These are phyloP conservation scores for Nemopilema nomurai DNA, from an alignment of 30 jellyfish, hydroid and myxozoan species.

Conservation along the genomic window DNA sequence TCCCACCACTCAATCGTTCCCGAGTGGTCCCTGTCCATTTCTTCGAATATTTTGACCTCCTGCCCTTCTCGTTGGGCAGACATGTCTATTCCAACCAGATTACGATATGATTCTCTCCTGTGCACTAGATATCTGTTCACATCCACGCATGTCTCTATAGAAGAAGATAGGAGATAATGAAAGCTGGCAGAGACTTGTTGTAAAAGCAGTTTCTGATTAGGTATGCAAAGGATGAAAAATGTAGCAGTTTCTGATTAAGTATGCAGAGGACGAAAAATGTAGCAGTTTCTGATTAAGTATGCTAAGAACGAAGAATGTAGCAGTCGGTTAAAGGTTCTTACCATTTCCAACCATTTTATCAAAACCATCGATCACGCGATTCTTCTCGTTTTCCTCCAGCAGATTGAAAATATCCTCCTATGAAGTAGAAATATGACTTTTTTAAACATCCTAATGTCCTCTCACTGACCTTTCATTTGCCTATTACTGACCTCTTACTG, in stretches of 20 bases:
- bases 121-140: constrained; percentile 10
- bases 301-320: background rate
- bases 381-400: constrained; percentile 52
- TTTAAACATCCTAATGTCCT: no score
- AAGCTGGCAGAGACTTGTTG: background rate
- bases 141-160: constrained; percentile 29
- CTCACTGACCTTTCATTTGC: background rate
- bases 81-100: constrained; percentile 66
- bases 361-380: constrained; percentile 42
- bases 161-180: background rate
- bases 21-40: constrained; percentile 57
- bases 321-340: background rate
- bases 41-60: constrained; percentile 30
- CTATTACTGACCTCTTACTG: no score
- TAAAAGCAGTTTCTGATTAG: no score
- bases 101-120: constrained; percentile 26
- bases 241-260: background rate
- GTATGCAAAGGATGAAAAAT: background rate
- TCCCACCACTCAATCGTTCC: constrained; percentile 86
- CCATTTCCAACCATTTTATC: constrained; percentile 77
- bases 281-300: background rate
- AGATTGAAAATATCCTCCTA: constrained; percentile 51
- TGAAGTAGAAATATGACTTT: background rate
- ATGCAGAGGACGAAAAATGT: background rate
- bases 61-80: constrained; percentile 42